Evolutionary conservation across 2,797 vertebrate genomes (phyloP), one percentile per base, ranked within the genome.

Genomic region (Champsocephalus esox): DNA sequence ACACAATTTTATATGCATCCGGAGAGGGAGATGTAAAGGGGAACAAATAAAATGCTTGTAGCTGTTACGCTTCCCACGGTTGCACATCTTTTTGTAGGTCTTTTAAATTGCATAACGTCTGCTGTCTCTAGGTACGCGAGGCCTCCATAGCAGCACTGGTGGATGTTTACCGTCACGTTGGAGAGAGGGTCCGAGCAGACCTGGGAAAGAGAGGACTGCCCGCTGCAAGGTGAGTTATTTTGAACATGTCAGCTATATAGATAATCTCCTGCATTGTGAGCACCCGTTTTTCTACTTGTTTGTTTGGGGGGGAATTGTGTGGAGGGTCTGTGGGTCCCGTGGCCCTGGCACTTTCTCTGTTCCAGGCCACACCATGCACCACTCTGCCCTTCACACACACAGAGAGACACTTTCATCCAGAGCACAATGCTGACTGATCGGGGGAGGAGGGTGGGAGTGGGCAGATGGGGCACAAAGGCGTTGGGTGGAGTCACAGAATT

Each of bases 81-180:
- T 38, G 34, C 34, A 38, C 34, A 38, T 38, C 7, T 38, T 38
- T 38, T 7, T 38, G 34, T 38, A 7, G 21, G 6, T 0, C 12
- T 75, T 60, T 66, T 64, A 48, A 80, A 55, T 21, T 72, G 28
- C 10, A 66, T 34, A 2, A 46, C 50, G n/a, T 84, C 24, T 81
- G 50, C 49, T 87, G 55, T 86, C 45, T 79, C 41, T 88, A 99
- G 98, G 98, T 99, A 87, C 96, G 98, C 80, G 97, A 99, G 88
- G 95, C 96, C 65, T 96, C 98, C 66, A 89, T 96, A 80, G 87
- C 93, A 45, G 85, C 97, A 2, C 75, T 97, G 68, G 96, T 99
- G 89, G 97, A 99, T 82, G 94, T 98, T 85, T 99, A 99, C 82
- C 96, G 96, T 78, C 94, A 98, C 72, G 94, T 98, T 19, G 98